Base-by-base conservation (phyloP, 2,888 invertebrate genomes). In the Drosophila lutescens region DNA sequence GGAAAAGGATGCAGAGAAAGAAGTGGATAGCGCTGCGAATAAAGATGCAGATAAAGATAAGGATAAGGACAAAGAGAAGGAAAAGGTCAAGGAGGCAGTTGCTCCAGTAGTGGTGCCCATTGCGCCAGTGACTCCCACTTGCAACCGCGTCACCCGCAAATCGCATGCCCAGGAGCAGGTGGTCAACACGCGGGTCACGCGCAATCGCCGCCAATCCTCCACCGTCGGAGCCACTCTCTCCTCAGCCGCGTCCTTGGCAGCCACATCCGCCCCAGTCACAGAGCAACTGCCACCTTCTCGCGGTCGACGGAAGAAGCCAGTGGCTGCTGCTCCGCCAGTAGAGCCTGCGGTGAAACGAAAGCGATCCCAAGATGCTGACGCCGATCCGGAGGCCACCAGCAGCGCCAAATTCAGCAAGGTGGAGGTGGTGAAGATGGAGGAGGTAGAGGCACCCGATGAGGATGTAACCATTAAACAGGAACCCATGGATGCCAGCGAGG, bases 121-220 rank as follows among this genome's bases (percentile, higher is more conserved):
- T 7, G 32, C 49, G 13, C 49, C 49, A 34, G 49, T 49, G 2
- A 60, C 79, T 20, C 30, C 67, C 5, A 30, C 82, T 23, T 82
- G 85, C 46, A 91, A 91, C 57, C 82, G 91, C n/a, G 78, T 90
- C 9, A 92, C 92, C 9, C 91, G 91, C 44, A 91, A 92, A 50
- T 79, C 91, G 0, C 79, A 89, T 10, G 91, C 89, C 20, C 85
- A 89, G 73, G 90, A 91, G 67, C 86, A 88, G 62, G 85, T 80
- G 2, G 83, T 76, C 47, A 90, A 86, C 38, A 91, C 91, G 0
- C 88, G 91, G 12, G 76, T 91, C 15, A 91, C 91, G 8, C 87
- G 91, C 44, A 91, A 91, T 49, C 88, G 89, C 9, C 74, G 75
- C 4, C 79, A 87, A 41, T 82, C 87, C 4, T 73, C 81, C 10